Conservation (phyloP, 2,797 vertebrate genomes). For the Centroberyx gerrardi region DNA sequence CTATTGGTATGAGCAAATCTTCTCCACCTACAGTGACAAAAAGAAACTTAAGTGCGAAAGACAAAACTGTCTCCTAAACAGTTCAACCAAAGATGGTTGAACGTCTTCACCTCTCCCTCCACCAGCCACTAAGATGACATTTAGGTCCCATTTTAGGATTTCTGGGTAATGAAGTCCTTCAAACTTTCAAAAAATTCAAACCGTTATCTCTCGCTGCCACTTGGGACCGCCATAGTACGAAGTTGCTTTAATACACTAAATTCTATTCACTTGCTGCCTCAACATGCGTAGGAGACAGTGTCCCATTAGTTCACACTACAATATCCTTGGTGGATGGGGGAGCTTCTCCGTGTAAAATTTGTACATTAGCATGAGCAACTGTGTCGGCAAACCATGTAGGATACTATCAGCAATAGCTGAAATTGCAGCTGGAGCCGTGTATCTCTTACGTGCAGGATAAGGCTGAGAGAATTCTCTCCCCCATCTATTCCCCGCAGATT, state of each 20-base stretch:
- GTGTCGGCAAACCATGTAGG: constrained; percentile 22
- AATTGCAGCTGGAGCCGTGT: constrained; percentile 31
- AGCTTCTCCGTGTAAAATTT: neutral
- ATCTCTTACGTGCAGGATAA: constrained; percentile 49
- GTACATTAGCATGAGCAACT: constrained; percentile 6
- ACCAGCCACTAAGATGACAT: too few species aligned
- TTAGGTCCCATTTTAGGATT: too few species aligned
- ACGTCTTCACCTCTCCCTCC: too few species aligned
- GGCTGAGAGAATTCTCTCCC: constrained; percentile 36
- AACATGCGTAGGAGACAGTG: neutral
- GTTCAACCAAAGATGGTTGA: too few species aligned
- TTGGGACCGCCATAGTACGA: neutral
- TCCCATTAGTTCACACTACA: neutral
- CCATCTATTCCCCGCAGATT: constrained; percentile 56
- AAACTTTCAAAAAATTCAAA: too few species aligned
- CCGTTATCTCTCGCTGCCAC: neutral
- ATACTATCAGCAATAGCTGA: constrained; percentile 16
- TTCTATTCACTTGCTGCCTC: neutral
- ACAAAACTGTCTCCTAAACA: too few species aligned
- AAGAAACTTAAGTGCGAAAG: too few species aligned
- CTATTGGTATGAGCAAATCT: too few species aligned
- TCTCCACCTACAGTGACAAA: too few species aligned
- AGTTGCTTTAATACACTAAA: neutral
- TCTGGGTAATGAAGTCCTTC: too few species aligned
- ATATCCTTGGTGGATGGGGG: constrained; percentile 3